These are phyloP conservation scores for Drosophila siamana DNA, from an alignment of 2,888 invertebrate genomes.

Conservation along the genomic window DNA sequence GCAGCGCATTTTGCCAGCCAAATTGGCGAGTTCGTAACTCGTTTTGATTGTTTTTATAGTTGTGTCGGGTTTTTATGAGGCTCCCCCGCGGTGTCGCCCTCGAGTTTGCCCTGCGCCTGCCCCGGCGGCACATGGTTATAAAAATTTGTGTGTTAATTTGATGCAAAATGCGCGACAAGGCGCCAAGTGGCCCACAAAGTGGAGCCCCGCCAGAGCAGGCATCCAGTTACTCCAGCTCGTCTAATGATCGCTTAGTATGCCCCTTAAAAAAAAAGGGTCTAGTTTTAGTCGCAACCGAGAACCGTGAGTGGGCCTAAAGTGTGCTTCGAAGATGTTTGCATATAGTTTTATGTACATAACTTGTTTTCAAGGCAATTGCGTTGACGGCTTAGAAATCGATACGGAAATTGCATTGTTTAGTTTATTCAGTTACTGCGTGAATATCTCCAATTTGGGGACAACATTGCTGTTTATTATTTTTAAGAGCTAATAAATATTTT, in stretches of 20 bases:
- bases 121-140: conserved; percentile 52
- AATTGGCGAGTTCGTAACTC: conserved; percentile 72
- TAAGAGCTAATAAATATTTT: not conserved
- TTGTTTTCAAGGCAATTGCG: not conserved
- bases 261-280: not conserved
- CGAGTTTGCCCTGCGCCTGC: conserved; percentile 1
- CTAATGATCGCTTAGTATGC: conserved; percentile 51
- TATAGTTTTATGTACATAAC: not conserved
- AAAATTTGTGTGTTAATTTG: conserved; percentile 77
- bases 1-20: conserved; percentile 31
- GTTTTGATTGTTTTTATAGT: conserved; percentile 79
- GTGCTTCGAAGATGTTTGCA: conserved; percentile 1
- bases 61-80: conserved; percentile 66
- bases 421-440: not conserved
- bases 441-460: not conserved
- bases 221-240: conserved; percentile 23
- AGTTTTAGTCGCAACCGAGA: not conserved
- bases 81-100: not conserved
- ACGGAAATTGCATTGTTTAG: not conserved
- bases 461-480: not conserved
- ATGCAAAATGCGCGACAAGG: conserved; percentile 70
- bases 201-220: conserved; percentile 3
- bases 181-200: conserved; percentile 44
- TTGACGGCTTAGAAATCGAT: not conserved
- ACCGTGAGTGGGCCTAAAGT: not conserved